Evolutionary conservation across 1,140 invertebrate species (phyloP).

Genomic region (Leucophenga varia): DNA sequence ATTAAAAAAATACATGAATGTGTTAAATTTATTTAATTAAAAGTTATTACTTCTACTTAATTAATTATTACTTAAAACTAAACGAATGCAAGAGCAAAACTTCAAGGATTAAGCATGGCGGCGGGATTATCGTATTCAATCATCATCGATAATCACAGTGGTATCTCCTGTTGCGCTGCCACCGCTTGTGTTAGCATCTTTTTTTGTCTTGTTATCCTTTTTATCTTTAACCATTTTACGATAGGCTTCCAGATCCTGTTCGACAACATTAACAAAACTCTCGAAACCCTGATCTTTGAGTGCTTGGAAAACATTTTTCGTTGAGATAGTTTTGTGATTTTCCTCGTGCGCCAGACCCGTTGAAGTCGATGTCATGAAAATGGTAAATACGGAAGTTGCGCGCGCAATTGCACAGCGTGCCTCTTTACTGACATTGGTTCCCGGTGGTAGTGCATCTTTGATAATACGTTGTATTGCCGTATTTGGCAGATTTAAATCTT

Average conservation of each 20-base stretch:
- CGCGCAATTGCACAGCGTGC: conserved; percentile 82
- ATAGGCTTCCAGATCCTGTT: conserved; percentile 69
- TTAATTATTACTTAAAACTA: too few relatives aligned
- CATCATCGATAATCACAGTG: too few relatives aligned
- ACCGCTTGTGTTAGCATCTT: too few relatives aligned
- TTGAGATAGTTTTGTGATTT: conserved; percentile 83
- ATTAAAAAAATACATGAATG: too few relatives aligned
- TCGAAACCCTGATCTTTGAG: conserved; percentile 89
- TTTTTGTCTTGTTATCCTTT: conserved; percentile 39
- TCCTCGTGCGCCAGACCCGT: too few relatives aligned
- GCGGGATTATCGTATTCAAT: too few relatives aligned
- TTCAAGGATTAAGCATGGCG: too few relatives aligned
- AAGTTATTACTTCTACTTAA: too few relatives aligned
- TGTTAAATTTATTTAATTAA: too few relatives aligned
- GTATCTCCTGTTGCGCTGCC: too few relatives aligned
- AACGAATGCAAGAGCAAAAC: too few relatives aligned
- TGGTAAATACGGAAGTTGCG: conserved; percentile 73
- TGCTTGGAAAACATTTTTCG: conserved; percentile 80
- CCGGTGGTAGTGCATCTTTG: conserved; percentile 79
- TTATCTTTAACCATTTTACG: conserved; percentile 51
- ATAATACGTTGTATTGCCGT: conserved; percentile 84
- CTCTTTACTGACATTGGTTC: conserved; percentile 74
- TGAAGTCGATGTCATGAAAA: conserved; percentile 76
- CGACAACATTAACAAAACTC: conserved; percentile 76
- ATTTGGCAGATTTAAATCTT: conserved; percentile 86